Base-by-base conservation (phyloP, 2,888 invertebrate genomes). In the Agyllia agylla region DNA sequence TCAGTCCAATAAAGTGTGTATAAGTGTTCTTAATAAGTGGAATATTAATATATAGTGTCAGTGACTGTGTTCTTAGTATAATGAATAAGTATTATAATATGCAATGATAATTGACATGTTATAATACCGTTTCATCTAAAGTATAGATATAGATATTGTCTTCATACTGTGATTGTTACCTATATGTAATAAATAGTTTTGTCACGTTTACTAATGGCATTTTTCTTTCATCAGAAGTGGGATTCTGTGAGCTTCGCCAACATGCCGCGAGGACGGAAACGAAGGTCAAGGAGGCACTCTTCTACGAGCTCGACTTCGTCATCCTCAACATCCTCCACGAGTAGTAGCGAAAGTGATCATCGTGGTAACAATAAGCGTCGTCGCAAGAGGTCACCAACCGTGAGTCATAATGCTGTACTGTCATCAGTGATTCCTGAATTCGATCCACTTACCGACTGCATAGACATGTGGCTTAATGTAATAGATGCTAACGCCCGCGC, bases 401-500 rank as follows among this genome's bases (percentile, higher is more conserved):
- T 91, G 75, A 91, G 89, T 89, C 87, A 91, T 13, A 88, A 80
- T 75, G 85, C 86, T 6, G 20, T 92, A 20, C 79, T 91, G 75
- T 92, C 91, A 6, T 89, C 92, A 27, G 89, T 93, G 35, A 90
- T 93, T 84, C 93, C 92, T 2, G 93, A 92, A 86, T 93, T 92
- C 33, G 93, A 93, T 38, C 91, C 93, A 11, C 75, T 93, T 11
- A 33, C 80, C 0, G 93, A 92, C 78, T 70, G 87, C 83, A 42
- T 92, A 11, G 77, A 90, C 17, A 94, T 93, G 92, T 94, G 94
- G 94, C 49, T 94, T 15, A 94, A 94, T 84, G 91, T 94, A 4
- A 90, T 94, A 2, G 94, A 94, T 15, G 94, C 94, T 1, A 93
- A 94, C 83, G 90, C 93, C 1, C 86, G 87, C 1, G 90, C 94